A percentile compares a stretch with the other conserved stretches of the same genome.
Conservation (phyloP, 2,797 vertebrate genomes). For the Rhinella marina region DNA sequence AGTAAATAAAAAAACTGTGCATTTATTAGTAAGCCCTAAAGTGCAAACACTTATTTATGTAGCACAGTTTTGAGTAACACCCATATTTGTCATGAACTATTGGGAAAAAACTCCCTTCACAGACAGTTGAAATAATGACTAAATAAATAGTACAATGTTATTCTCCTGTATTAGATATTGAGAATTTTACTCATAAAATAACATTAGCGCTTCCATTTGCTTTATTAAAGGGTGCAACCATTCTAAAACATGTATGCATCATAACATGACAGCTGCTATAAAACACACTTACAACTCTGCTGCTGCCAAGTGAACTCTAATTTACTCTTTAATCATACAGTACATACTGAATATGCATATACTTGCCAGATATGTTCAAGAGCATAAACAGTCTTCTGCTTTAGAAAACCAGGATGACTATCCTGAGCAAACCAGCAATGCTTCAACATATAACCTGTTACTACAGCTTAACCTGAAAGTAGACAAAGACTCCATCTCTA, state of each 20-base stretch:
- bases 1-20: not conserved
- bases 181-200: not conserved
- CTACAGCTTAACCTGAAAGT: not conserved
- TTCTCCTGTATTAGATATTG: not conserved
- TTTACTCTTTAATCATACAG: not conserved
- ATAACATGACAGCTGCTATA: slow-evolving; percentile 8
- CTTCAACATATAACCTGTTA: not conserved
- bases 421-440: not conserved
- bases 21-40: not conserved
- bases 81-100: slow-evolving; percentile 11
- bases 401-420: not conserved
- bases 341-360: not conserved
- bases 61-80: not conserved
- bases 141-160: not conserved
- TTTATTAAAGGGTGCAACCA: slow-evolving; percentile 11
- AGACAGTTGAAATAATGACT: not conserved
- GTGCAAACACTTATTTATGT: slow-evolving; percentile 5
- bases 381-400: too few relatives aligned
- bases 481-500: not conserved
- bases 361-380: not conserved
- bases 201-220: not conserved
- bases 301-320: not conserved
- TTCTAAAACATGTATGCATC: slow-evolving; percentile 3
- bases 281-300: not conserved
- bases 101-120: slow-evolving; percentile 16